These are phyloP conservation scores for Halictus rubicundus DNA, from an alignment of 1,140 invertebrate genomes.

Conservation along the genomic window DNA sequence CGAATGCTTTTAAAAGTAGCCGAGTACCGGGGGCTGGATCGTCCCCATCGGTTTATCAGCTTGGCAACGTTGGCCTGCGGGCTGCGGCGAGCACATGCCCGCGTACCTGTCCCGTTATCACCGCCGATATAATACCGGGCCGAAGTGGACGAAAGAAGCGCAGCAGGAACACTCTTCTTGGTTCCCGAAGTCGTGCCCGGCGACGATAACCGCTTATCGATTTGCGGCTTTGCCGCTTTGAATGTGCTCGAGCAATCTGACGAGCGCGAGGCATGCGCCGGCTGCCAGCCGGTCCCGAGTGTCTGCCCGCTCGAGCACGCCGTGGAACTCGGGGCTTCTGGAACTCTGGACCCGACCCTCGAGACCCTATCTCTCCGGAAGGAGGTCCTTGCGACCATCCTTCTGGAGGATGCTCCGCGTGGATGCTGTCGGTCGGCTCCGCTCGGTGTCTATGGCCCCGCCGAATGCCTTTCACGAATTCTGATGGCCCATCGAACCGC, in stretches of 20 bases:
- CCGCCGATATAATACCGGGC: constrained; percentile 40
- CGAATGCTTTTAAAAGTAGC: too few relatives aligned
- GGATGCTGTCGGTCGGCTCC: constrained; percentile 12
- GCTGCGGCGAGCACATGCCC: not conserved
- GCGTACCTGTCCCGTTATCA: constrained; percentile 58
- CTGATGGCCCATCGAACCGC: not conserved
- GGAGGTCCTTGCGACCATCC: constrained; percentile 19
- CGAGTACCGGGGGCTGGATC: too few relatives aligned
- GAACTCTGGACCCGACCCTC: constrained; percentile 25
- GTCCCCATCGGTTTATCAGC: too few relatives aligned
- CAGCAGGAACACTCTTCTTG: constrained; percentile 7
- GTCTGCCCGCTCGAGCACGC: constrained; percentile 65
- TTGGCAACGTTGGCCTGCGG: too few relatives aligned
- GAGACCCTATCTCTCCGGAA: constrained; percentile 24
- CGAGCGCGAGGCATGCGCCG: constrained; percentile 67
- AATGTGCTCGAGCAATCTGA: constrained; percentile 72
- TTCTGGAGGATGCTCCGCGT: not conserved
- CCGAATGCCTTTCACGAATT: constrained; percentile 21
- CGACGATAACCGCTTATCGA: constrained; percentile 70
- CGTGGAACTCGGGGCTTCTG: constrained; percentile 50
- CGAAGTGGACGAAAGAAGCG: constrained; percentile 14
- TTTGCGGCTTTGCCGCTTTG: constrained; percentile 66
- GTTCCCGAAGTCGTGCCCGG: too few relatives aligned
- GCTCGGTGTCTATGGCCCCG: not conserved
- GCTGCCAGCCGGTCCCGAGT: constrained; percentile 58